Base-by-base conservation (phyloP, 2,797 vertebrate species). In the Picus viridis region DNA sequence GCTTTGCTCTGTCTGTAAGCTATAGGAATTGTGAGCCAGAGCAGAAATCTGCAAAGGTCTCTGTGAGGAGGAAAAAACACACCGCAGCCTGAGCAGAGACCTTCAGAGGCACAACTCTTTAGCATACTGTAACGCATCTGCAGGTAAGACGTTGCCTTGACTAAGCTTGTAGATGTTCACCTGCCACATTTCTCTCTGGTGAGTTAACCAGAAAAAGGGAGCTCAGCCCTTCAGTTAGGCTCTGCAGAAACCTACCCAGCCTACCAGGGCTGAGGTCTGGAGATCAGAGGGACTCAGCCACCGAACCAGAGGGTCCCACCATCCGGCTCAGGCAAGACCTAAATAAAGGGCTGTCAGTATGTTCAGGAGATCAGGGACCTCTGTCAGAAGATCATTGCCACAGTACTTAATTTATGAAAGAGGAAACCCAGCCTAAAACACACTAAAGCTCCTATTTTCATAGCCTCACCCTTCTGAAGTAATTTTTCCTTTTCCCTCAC, bases 151-250 rank as follows among this genome's bases (percentile, higher is more conserved):
- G 16, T 39, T 24, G 54, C 39, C 10, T 73, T 54, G 18, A 30
- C 27, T 54, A 64, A 29, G 39, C 29, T 62, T 6, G 8, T 34
- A 91, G 59, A 51, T 81, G 32, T 54, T 71, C 1, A 0, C 1
- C n/a, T 39, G 14, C 70, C 4, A 0, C 1, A 0, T 72, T 71
- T 36, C 23, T 30, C 9, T 58, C 51, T 1, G 0, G 27, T 9
- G 56, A 45, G 16, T 32, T 54, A 30, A 73, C 19, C 8, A 62
- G 83, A 19, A 62, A 71, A 84, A 41, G 3, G n/a, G 34, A 62
- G 65, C 30, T 57, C 32, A 32, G 36, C 36, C 41, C 36, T 10
- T 8, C 6, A 1, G 9, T 12, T 2, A 2, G 72, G 6, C 41
- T 32, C 59, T 62, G 47, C 2, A 2, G 57, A 72, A 72, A 32